Base-by-base conservation (phyloP, 2,888 invertebrate genomes). In the Amblyjoppa fuscipennis region DNA sequence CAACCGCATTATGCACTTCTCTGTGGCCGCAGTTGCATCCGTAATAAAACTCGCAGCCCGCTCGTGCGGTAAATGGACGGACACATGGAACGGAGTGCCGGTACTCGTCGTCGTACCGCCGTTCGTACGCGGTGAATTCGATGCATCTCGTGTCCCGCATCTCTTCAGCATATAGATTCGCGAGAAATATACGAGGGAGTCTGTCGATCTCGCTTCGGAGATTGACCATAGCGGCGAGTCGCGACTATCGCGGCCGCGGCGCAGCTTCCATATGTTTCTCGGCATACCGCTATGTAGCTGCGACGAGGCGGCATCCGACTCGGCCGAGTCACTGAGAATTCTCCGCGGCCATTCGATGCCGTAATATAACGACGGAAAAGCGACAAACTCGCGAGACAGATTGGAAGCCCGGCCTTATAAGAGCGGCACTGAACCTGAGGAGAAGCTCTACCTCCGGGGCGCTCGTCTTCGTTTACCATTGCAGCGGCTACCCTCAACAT, bases 361-460 rank as follows among this genome's bases (percentile, higher is more conserved):
- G 64, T 85, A 81, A 85, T 81, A 78, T 81, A 85, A 81, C 78
- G 78, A 81, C 66, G 85, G 81, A 85, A 85, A 74, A 66, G 53
- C 53, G 69, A 74, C 69, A 64, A 84, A 74, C 77, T 68, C 69
- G 51, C 73, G 78, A 78, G 85, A 85, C 85, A 81, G 85, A 85
- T 85, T 85, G 81, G 74, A 85, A 78, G 74, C 70, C 81, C 70
- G 16, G 41, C 25, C 84, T 38, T 49, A 79, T 49, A 75, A 61
- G 31, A 28, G 51, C 45, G 74, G 9, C 25, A 11, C 28, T 59
- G 59, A 59, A 28, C 53, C 51, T 38, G 51, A 34, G 38, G 25
- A n/a, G 31, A 38, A 51, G 49, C 41, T 78, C 53, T 70, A 68
- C 51, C 51, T 49, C 34, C 38, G 51, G 74, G 45, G 66, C 45